Evolutionary conservation across 2,113 vertebrate species (phyloP).

Genomic region (Dipodomys spectabilis): DNA sequence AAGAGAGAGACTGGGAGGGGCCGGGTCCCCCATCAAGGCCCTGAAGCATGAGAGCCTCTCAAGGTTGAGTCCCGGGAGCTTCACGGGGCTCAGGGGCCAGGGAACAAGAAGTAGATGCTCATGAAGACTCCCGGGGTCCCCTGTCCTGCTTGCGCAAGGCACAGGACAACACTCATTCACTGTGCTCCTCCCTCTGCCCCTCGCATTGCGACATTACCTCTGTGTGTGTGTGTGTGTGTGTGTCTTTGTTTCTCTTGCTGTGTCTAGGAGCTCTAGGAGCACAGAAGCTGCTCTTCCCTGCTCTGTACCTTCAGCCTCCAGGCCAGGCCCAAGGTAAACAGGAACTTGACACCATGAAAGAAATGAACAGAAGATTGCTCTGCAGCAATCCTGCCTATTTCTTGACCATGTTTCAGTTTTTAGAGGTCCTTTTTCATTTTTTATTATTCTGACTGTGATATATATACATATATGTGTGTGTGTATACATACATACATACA

Average conservation of each 20-base stretch:
- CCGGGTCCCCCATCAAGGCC: too few relatives aligned
- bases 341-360: neutral
- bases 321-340: rapidly evolving
- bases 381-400: rapidly evolving
- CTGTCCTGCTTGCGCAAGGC: rapidly evolving
- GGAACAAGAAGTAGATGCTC: too few relatives aligned
- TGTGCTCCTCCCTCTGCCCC: neutral
- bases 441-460: too few relatives aligned
- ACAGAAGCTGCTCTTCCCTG: rapidly evolving
- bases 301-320: too few relatives aligned
- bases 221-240: too few relatives aligned
- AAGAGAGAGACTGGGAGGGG: too few relatives aligned
- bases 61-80: rapidly evolving
- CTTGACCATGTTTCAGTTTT: neutral
- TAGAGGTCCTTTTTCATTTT: neutral
- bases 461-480: too few relatives aligned
- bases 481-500: too few relatives aligned
- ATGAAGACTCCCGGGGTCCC: rapidly evolving
- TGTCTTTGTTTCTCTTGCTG: too few relatives aligned
- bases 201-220: too few relatives aligned
- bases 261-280: neutral
- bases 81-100: neutral
- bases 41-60: neutral
- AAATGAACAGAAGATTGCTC: rapidly evolving
- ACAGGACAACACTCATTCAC: rapidly evolving